A percentile compares a stretch with the other conserved stretches of the same genome.
Evolutionary conservation across 2,797 vertebrate genomes (phyloP).

Genomic region (Sorex maritimensis): DNA sequence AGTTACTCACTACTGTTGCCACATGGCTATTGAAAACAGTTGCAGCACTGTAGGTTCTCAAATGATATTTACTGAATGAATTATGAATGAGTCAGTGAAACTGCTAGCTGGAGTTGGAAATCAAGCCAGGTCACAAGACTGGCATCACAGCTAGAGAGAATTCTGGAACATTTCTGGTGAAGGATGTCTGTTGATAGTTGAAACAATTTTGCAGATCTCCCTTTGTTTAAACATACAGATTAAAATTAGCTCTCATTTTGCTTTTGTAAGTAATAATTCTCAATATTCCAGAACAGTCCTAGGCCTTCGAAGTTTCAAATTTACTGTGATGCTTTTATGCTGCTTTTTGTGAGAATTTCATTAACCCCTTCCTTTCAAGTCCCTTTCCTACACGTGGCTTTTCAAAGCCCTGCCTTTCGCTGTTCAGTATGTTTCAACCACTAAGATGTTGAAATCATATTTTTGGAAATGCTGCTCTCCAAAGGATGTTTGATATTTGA

Average conservation of each 20-base stretch:
- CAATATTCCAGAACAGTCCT: conserved; percentile 55
- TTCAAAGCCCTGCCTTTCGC: conserved; percentile 22
- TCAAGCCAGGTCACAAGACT: conserved; percentile 1
- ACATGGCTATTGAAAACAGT: conserved; percentile 11
- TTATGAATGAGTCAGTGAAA: conserved; percentile 69
- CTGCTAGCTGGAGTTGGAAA: conserved; percentile 48
- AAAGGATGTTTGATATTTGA: conserved; percentile 59
- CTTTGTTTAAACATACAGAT: conserved; percentile 60
- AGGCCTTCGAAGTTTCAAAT: conserved; percentile 38
- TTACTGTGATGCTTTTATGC: background rate
- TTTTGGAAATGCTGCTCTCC: conserved; percentile 48
- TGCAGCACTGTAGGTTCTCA: conserved; percentile 27
- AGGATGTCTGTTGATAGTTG: background rate
- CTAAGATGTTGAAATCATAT: conserved; percentile 29
- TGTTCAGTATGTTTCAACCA: conserved; percentile 27
- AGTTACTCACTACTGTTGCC: conserved; percentile 7
- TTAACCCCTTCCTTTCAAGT: background rate
- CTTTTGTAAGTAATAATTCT: conserved; percentile 36
- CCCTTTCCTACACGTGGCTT: background rate
- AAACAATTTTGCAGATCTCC: conserved; percentile 56
- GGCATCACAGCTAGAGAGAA: background rate
- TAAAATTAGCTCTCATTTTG: conserved; percentile 61
- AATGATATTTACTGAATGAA: conserved; percentile 62
- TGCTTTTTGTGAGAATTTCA: conserved; percentile 34
- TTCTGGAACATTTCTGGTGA: conserved; percentile 59